Percentiles rank a stretch among this genome's conserved stretches.
phyloP scores from a whole-genome alignment of 2,888 invertebrate genomes.

The Drosophila algonquin region DNA sequence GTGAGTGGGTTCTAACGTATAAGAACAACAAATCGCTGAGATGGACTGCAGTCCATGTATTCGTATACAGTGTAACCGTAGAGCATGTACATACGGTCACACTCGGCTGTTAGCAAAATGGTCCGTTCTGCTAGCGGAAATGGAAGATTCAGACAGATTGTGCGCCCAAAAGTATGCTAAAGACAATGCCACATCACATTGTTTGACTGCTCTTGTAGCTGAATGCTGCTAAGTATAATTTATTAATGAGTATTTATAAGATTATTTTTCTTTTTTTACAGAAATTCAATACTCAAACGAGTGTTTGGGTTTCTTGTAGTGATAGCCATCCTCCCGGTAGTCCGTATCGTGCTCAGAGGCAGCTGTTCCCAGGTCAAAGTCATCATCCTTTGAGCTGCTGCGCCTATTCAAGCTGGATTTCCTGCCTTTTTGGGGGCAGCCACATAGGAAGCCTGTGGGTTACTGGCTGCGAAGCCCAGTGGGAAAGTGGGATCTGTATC shows the following conservation, averaged over 20 bases:
- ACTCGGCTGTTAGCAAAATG: too few species aligned
- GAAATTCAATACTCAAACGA: slow-evolving; percentile 31
- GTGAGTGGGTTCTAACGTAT: too few species aligned
- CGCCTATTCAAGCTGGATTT: slow-evolving; percentile 7
- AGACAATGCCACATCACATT: slow-evolving; percentile 43
- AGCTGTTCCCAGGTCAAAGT: slow-evolving; percentile 37
- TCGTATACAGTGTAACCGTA: too few species aligned
- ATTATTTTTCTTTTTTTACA: neutral
- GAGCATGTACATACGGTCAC: too few species aligned
- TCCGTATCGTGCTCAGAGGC: slow-evolving; percentile 48
- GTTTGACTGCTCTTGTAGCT: slow-evolving; percentile 65
- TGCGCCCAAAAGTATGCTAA: slow-evolving; percentile 49
- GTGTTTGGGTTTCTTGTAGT: slow-evolving; percentile 65
- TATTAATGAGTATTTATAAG: slow-evolving; percentile 7
- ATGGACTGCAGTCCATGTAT: too few species aligned
- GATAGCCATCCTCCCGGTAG: slow-evolving; percentile 67
- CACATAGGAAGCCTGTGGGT: slow-evolving; percentile 55
- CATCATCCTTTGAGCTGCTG: slow-evolving; percentile 1
- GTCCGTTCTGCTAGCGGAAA: slow-evolving; percentile 25
- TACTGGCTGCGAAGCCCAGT: slow-evolving; percentile 53
- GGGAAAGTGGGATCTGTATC: slow-evolving; percentile 31
- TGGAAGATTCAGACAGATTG: slow-evolving; percentile 5
- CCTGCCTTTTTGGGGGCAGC: slow-evolving; percentile 26
- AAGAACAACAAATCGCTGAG: too few species aligned
- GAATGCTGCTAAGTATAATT: slow-evolving; percentile 57